A percentile compares a stretch with the other conserved stretches of the same genome.
Evolutionary conservation across 2,888 invertebrate species (phyloP).

Genomic region (Troides aeacus): DNA sequence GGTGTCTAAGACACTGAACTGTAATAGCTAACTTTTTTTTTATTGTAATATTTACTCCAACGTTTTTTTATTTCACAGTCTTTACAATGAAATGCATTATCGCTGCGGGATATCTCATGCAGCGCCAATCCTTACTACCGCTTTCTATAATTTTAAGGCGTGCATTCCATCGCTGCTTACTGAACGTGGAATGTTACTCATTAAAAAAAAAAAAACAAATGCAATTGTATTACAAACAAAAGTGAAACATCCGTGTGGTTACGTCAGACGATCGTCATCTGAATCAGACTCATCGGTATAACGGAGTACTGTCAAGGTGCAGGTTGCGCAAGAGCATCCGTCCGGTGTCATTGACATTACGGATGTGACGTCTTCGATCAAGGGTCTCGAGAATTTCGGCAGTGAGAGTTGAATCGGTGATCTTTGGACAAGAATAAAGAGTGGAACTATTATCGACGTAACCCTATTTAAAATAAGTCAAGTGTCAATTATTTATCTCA

Average conservation of each 20-base stretch:
- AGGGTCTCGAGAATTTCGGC: slow-evolving; percentile 50
- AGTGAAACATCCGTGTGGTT: slow-evolving; percentile 43
- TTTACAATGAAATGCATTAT: slow-evolving; percentile 45
- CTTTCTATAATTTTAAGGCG: slow-evolving; percentile 35
- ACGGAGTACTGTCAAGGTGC: slow-evolving; percentile 71
- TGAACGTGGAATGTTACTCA: background rate
- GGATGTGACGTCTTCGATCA: slow-evolving; percentile 56
- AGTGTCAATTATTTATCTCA: slow-evolving; percentile 6
- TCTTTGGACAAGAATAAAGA: slow-evolving; percentile 29
- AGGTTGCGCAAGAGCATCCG: slow-evolving; percentile 68
- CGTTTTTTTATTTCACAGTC: background rate
- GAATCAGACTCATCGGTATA: slow-evolving; percentile 47
- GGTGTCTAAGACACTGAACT: no score
- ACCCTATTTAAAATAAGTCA: slow-evolving; percentile 12
- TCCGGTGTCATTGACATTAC: slow-evolving; percentile 74
- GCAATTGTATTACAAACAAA: slow-evolving; percentile 33
- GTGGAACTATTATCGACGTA: background rate
- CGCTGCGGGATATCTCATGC: slow-evolving; percentile 52
- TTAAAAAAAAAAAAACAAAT: slow-evolving; percentile 24
- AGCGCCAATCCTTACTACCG: slow-evolving; percentile 39
- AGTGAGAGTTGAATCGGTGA: slow-evolving; percentile 43
- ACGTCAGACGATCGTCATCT: slow-evolving; percentile 50
- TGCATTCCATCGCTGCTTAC: slow-evolving; percentile 38
- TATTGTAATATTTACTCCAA: background rate
- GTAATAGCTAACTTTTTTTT: no score